Conservation (phyloP, 2,888 invertebrate genomes). For the Eristalinus sepulchralis region DNA sequence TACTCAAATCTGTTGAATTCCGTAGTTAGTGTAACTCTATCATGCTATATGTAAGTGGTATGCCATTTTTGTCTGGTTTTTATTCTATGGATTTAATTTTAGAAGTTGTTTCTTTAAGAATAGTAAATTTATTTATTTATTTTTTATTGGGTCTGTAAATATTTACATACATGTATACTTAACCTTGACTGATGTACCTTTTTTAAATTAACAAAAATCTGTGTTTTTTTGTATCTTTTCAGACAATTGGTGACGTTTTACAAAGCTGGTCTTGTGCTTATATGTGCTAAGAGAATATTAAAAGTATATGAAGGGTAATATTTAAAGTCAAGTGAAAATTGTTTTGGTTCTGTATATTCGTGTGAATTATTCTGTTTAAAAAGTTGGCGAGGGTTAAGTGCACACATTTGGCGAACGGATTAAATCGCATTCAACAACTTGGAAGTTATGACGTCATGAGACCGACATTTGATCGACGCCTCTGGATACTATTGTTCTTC, state of each 20-base stretch:
- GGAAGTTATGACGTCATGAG: slow-evolving; percentile 82
- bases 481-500: slow-evolving; percentile 81
- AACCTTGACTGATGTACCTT: too few species aligned
- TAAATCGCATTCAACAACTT: slow-evolving; percentile 47
- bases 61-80: neutral
- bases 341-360: neutral
- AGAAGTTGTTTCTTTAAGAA: too few species aligned
- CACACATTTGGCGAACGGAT: slow-evolving; percentile 52
- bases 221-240: slow-evolving; percentile 14
- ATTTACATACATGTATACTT: too few species aligned
- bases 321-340: neutral
- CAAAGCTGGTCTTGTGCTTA: neutral
- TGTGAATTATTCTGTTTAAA: slow-evolving; percentile 16
- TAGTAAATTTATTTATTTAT: too few species aligned
- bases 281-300: neutral
- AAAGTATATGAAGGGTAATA: neutral
- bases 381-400: slow-evolving; percentile 37
- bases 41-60: neutral
- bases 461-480: slow-evolving; percentile 81
- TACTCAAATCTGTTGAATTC: neutral
- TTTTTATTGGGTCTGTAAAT: too few species aligned
- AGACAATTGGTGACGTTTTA: neutral
- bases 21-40: neutral
- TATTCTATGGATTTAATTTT: neutral
- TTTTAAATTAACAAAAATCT: neutral